Evolutionary conservation across 2,113 vertebrate species (phyloP).

Genomic region (Catharus minimus): DNA sequence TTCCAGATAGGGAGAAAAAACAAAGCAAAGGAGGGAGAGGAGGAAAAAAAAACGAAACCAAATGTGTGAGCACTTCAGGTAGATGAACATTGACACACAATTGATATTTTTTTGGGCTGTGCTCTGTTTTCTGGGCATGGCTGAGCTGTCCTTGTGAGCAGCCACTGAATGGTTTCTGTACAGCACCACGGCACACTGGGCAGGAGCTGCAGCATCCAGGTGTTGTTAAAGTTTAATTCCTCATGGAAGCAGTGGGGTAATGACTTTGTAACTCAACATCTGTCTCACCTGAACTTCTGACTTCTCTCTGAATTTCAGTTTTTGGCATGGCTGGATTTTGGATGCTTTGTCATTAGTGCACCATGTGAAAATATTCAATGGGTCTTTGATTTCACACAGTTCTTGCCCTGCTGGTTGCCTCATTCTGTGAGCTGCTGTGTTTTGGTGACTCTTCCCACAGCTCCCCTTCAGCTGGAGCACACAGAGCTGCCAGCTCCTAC

Average conservation of each 20-base stretch:
- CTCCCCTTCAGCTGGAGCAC: background rate
- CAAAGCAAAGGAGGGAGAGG: background rate
- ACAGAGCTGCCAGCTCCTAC: background rate
- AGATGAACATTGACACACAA: fast-evolving
- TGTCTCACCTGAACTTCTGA: background rate
- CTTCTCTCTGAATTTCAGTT: background rate
- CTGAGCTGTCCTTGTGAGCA: background rate
- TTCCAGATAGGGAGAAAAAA: background rate
- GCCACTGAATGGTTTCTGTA: fast-evolving
- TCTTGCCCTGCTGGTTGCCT: background rate
- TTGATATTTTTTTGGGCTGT: background rate
- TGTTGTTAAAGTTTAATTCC: background rate
- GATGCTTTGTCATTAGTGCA: background rate
- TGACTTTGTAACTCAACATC: background rate
- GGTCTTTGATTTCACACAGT: background rate
- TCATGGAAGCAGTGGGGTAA: background rate
- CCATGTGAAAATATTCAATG: fast-evolving
- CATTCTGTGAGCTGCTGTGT: background rate
- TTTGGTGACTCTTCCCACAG: background rate
- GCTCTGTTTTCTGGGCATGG: background rate
- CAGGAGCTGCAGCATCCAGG: fast-evolving
- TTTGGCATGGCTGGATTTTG: background rate
- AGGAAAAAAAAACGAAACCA: background rate
- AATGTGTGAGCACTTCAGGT: fast-evolving
- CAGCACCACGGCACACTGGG: fast-evolving